Evolutionary conservation across 2,113 vertebrate genomes (phyloP).

Genomic region (Erythrolamprus reginae): DNA sequence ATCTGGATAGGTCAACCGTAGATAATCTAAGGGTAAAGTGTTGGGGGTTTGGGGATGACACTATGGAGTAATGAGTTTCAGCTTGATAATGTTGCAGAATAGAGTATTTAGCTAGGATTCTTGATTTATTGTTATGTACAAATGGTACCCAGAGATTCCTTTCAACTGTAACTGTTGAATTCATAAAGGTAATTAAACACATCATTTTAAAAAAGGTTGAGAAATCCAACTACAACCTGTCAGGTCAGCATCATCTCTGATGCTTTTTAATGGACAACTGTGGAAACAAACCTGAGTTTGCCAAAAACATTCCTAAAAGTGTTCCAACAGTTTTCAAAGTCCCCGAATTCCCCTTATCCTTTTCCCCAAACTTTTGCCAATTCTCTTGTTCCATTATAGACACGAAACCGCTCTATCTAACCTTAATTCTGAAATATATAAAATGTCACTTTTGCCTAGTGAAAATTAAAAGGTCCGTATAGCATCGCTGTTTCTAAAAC

Average conservation of each 20-base stretch:
- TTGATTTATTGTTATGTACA: background rate
- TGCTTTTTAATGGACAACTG: background rate
- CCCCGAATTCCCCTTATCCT: background rate
- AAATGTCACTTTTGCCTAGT: background rate
- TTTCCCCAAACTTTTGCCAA: background rate
- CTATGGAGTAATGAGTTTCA: too few relatives aligned
- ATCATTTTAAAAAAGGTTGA: background rate
- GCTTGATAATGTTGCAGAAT: background rate
- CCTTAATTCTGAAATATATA: background rate
- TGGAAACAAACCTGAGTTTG: background rate
- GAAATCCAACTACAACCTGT: background rate
- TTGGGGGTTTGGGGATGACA: too few relatives aligned
- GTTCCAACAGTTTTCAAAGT: background rate
- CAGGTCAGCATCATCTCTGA: too few relatives aligned
- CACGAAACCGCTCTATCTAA: background rate
- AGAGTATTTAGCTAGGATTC: background rate
- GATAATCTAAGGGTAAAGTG: too few relatives aligned
- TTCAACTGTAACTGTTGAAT: background rate
- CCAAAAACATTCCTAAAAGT: background rate
- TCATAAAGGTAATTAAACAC: background rate
- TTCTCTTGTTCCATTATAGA: background rate
- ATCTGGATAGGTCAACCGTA: too few relatives aligned
- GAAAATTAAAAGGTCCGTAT: background rate
- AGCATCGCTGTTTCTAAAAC: background rate
- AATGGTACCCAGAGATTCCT: background rate